phyloP scores from a whole-genome alignment of 2,888 invertebrate species.

The Pristionchus japonicus region DNA sequence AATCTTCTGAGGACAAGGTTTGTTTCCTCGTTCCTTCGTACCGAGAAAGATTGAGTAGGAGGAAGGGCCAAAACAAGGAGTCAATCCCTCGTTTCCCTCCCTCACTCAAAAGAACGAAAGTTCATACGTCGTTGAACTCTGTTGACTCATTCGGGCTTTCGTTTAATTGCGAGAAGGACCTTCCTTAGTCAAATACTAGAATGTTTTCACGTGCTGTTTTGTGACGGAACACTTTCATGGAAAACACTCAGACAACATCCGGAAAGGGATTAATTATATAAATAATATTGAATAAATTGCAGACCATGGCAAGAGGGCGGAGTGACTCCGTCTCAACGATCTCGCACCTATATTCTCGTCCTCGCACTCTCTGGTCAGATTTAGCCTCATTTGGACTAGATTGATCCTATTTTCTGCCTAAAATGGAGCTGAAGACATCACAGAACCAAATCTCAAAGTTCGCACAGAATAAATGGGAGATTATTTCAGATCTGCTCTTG shows the following conservation, averaged over 20 bases:
- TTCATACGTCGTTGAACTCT: not conserved
- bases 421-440: not conserved
- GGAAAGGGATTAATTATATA: not conserved
- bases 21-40: not conserved
- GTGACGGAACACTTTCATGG: not conserved
- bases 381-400: not conserved
- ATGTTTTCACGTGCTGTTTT: not conserved
- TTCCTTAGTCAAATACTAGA: not conserved
- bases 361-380: slow-evolving; percentile 53
- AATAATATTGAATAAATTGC: not conserved
- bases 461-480: not conserved
- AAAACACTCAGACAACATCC: not conserved
- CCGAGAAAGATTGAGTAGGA: not conserved
- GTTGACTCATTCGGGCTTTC: not conserved
- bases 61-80: not conserved
- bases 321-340: slow-evolving; percentile 58
- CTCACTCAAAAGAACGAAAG: not conserved
- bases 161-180: not conserved
- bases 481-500: slow-evolving; percentile 62
- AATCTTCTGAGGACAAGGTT: slow-evolving; percentile 61
- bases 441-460: not conserved
- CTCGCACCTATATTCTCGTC: slow-evolving; percentile 67
- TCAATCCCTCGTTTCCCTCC: not conserved
- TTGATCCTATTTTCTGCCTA: not conserved
- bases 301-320: slow-evolving; percentile 40